Percentiles rank a stretch among this genome's conserved stretches.
Evolutionary conservation across 1,140 invertebrate species (phyloP).

Genomic region (Trigoniulus corallinus): DNA sequence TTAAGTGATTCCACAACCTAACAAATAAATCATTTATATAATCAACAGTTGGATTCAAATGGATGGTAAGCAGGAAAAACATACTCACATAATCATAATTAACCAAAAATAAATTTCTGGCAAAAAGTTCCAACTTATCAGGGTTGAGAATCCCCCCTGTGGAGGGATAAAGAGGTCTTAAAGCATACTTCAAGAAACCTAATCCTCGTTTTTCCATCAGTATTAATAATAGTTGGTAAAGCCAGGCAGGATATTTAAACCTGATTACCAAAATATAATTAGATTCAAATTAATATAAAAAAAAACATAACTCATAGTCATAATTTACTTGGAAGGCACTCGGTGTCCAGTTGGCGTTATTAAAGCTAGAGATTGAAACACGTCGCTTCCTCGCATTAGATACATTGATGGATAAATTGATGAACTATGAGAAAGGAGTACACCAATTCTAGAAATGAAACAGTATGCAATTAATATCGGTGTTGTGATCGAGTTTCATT

Average conservation of each 20-base stretch:
- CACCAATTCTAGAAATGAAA: neutral
- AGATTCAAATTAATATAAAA: neutral
- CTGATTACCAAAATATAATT: neutral
- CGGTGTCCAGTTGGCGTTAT: neutral
- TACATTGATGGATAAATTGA: neutral
- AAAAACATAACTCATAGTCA: neutral
- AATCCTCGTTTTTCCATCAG: neutral
- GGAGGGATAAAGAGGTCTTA: neutral
- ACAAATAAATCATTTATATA: neutral
- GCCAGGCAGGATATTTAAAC: neutral
- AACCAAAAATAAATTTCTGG: neutral
- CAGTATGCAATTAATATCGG: neutral
- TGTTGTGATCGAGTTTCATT: neutral
- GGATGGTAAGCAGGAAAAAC: neutral
- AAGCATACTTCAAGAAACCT: neutral
- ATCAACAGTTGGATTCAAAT: too few species aligned
- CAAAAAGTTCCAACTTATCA: neutral
- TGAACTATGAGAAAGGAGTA: neutral
- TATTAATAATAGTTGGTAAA: neutral
- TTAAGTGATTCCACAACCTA: neutral
- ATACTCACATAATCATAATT: neutral
- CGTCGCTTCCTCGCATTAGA: neutral
- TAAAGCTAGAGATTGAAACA: neutral
- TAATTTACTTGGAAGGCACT: neutral
- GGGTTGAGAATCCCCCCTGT: neutral